Evolutionary conservation across 1,140 invertebrate species (phyloP), one percentile per base, ranked within the genome.

Genomic region (Caenorhabditis remanei): DNA sequence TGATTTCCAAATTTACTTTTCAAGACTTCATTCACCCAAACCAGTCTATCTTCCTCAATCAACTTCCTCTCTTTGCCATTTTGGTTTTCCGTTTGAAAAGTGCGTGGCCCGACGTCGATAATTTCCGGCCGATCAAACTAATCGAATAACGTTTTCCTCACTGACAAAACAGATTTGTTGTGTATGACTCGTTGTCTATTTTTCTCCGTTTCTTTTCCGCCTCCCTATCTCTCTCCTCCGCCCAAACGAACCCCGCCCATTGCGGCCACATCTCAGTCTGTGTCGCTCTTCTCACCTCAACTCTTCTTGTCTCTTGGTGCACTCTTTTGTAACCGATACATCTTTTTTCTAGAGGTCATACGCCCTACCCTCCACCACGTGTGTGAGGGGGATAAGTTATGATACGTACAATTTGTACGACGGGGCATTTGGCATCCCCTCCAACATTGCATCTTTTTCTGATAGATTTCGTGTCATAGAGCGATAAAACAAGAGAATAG

Each of bases 241-340:
- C 71, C 63, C 63, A 85, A 85, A 58, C 50, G 65, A 85, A 43
- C 84, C 16, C 50, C 85, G 63, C 67, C 85, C 50, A 40, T 79
- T 8, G 21, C 53, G 46, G 56, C 56, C 84, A 67, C 84, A 63
- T 85, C 61, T 61, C 61, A 67, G 61, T 85, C 61, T 85, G 24
- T 50, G 67, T 56, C 24, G 41, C 85, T 71, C 58, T 65, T 40
- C 56, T 50, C 84, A 63, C 84, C 56, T 61, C 84, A 24, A 67
- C 13, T 85, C 84, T 65, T 67, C 63, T 67, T 32, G 21, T 85
- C 41, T 48, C 1, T 79, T 79, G 43, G 46, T 79, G 71, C 46
- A 79, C 71, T 79, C 71, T 79, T 79, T 50, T 79, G 71, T 79
- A 79, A 79, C 7, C 5, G n/a, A 79, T 79, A 53, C 43, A 50